phyloP scores from a whole-genome alignment of 2,888 invertebrate genomes.

The Archaeoteleia sp. region DNA sequence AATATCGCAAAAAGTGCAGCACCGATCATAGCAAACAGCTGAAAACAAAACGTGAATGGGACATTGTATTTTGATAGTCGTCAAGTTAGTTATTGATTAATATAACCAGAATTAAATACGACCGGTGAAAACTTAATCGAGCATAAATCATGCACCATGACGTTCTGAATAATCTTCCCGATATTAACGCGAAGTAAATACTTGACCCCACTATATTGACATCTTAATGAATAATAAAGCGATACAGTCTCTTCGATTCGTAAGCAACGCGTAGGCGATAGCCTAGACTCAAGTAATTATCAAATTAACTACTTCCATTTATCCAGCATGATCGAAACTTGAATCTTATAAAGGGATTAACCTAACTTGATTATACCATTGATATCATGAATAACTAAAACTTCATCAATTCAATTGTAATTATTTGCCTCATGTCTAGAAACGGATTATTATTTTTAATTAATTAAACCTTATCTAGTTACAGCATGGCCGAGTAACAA shows the following conservation, averaged over 20 bases:
- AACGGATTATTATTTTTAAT: no score
- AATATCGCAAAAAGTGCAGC: no score
- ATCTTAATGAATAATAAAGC: slow-evolving; percentile 66
- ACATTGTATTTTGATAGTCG: slow-evolving; percentile 10
- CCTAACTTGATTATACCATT: slow-evolving; percentile 2
- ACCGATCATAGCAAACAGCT: no score
- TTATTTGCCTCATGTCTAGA: no score
- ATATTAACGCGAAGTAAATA: slow-evolving; percentile 57
- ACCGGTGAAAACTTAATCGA: slow-evolving; percentile 31
- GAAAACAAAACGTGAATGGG: no score
- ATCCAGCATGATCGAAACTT: slow-evolving; percentile 13
- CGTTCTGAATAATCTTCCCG: slow-evolving; percentile 34
- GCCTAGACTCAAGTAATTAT: slow-evolving; percentile 55
- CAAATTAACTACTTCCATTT: slow-evolving; percentile 43
- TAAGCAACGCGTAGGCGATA: slow-evolving; percentile 54
- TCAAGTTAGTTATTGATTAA: slow-evolving; percentile 2
- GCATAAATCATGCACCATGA: slow-evolving; percentile 31
- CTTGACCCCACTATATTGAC: slow-evolving; percentile 69
- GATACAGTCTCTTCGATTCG: slow-evolving; percentile 50
- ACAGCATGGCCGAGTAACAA: no score
- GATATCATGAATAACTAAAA: no score
- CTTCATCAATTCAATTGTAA: no score
- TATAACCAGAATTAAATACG: slow-evolving; percentile 23
- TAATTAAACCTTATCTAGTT: no score
- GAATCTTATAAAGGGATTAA: slow-evolving; percentile 5